Evolutionary conservation across 1,140 invertebrate species (phyloP), one percentile per base, ranked within the genome.

Genomic region (Aethina tumida): DNA sequence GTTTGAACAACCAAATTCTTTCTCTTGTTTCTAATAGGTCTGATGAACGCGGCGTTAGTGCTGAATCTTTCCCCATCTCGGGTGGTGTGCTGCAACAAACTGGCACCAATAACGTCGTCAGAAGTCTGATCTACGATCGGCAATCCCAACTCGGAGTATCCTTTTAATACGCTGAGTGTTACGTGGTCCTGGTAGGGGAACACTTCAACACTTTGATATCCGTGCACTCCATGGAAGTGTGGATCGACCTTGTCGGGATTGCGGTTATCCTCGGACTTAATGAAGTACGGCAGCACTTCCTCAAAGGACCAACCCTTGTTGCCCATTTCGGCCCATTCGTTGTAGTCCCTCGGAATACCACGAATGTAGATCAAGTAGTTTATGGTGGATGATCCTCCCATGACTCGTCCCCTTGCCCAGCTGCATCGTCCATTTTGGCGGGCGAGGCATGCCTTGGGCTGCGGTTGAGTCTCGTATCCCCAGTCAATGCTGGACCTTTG

Each of bases 1-100:
- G 75, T 81, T 16, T 76, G 59, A 1, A 90, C 68, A 29, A 68
- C 66, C 14, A 93, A 62, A 60, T 93, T 95, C 1, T 57, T 56
- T 19, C 87, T 61, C 39, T 75, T 71, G 10, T 71, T 52, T 19
- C 80, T 62, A 26, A 81, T 75, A 1, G 84, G 81, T 43, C 72
- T 62, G 9, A 90, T 73, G 56, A 80, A 89, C 1, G 80, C 83
- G 12, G 59, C 64, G 38, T 86, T 79, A 1, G 79, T 73, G 42
- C 81, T 87, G 44, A 74, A 68, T 25, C 86, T 69, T 27, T 63
- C 62, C 0, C 85, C 84, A 46, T 73, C 47, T 29, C 59, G 56
- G 2, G 68, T 63, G 0, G 78, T 81, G 3, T 67, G 64, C 46
- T 77, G 76, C 4, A 69, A 44, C 19, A 73, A 59, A 59, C 70